These are phyloP conservation scores for Serripes groenlandicus DNA, from an alignment of 2,888 invertebrate genomes.

Conservation along the genomic window DNA sequence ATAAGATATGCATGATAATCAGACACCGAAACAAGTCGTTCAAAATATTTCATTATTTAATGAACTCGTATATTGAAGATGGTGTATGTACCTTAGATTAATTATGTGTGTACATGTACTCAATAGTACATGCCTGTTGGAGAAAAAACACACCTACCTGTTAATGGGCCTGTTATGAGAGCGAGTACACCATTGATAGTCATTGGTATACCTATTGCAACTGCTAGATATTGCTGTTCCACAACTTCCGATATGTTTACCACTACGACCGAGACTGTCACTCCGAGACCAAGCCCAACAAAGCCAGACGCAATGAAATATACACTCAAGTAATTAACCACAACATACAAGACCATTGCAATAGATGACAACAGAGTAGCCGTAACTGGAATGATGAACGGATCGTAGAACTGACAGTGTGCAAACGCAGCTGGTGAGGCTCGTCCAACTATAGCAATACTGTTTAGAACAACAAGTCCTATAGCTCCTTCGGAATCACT, in stretches of 20 bases:
- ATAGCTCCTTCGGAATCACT: not conserved
- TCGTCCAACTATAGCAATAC: not conserved
- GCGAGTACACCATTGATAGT: not conserved
- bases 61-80: no score
- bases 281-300: not conserved
- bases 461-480: not conserved
- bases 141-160: no score
- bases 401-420: not conserved
- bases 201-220: not conserved
- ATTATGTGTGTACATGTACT: no score
- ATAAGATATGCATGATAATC: no score
- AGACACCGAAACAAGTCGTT: no score
- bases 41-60: no score
- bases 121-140: no score
- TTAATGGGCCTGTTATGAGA: not conserved
- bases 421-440: not conserved
- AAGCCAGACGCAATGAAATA: not conserved
- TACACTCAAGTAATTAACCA: not conserved
- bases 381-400: not conserved
- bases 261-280: not conserved
- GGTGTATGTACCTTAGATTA: no score
- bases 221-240: not conserved
- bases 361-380: not conserved
- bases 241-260: slow-evolving; percentile 1
- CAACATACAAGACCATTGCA: not conserved